Percentiles rank a stretch among this genome's conserved stretches.
Evolutionary conservation across 2,113 vertebrate species (phyloP).

Genomic region (Daphoenositta chrysoptera): DNA sequence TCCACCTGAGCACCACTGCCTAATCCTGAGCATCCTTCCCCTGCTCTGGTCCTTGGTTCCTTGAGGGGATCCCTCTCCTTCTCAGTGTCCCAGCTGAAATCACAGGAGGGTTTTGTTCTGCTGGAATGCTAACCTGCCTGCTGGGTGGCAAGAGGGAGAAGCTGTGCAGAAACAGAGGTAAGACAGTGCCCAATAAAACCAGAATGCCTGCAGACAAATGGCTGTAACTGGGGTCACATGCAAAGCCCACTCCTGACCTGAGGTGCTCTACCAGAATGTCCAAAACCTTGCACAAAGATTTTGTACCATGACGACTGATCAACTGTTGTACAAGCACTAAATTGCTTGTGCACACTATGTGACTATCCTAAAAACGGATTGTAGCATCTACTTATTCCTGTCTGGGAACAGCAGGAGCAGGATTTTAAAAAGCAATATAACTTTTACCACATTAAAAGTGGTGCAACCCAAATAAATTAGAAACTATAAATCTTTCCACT

Average conservation of each 20-base stretch:
- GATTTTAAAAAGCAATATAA: neutral
- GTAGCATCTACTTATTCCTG: neutral
- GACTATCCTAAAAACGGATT: neutral
- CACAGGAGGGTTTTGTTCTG: neutral
- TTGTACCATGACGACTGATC: neutral
- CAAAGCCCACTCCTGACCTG: neutral
- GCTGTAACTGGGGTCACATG: fast-evolving
- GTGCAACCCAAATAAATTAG: neutral
- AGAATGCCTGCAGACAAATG: neutral
- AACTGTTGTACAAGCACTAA: neutral
- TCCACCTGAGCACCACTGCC: neutral
- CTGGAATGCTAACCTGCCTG: neutral
- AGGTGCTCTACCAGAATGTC: neutral
- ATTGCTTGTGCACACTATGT: neutral
- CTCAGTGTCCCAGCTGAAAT: neutral
- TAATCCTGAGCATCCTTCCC: neutral
- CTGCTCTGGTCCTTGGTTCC: fast-evolving
- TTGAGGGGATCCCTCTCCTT: neutral
- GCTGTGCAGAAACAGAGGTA: neutral
- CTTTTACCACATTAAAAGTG: neutral
- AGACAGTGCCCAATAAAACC: neutral
- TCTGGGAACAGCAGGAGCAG: neutral
- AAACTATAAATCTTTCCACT: neutral
- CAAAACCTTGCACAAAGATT: neutral
- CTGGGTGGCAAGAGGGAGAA: neutral